Evolutionary conservation across 2,888 invertebrate genomes (phyloP), one percentile per base, ranked within the genome.

Genomic region (Idaea biselata): DNA sequence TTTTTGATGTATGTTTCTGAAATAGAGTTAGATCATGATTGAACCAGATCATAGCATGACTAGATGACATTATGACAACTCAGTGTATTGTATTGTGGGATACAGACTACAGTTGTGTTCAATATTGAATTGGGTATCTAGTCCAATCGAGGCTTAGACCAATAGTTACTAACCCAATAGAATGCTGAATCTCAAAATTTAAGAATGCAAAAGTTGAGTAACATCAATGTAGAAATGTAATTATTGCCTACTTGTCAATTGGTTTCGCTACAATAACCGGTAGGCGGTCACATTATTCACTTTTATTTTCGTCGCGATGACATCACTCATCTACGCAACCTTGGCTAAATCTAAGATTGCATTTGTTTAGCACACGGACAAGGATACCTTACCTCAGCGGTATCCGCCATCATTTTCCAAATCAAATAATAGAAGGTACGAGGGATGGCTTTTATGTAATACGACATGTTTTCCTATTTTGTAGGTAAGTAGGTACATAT

Each of bases 241-340:
- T 44, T 44, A 44, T 44, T 14, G 11, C 44, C 11, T 8, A 44
- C 44, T 14, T 14, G 44, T 14, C 7, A 44, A 44, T 8, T 44
- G 25, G 25, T n/a, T 17, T 25, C 56, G 53, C 61, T 54, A 56
- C 58, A 58, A 54, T 62, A 63, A 58, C 58, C 58, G 33, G 44
- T 59, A 62, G 66, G 66, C 70, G 11, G 44, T 14, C 8, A 44
- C 8, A 8, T 14, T 44, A 44, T 74, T 75, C 73, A 77, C 72
- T 81, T 75, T 80, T 82, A 82, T 82, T 82, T 80, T 76, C 68
- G 77, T 67, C 58, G 31, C 58, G 74, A 68, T 84, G 82, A 82
- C 82, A 79, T 84, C 82, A 82, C 70, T 68, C 59, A 63, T 58
- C 60, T 66, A 65, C 60, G 61, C 61, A 67, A 67, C 67, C 76